These are phyloP conservation scores for Ophioninae sp. DNA, from an alignment of 2,888 invertebrate genomes.

Conservation along the genomic window DNA sequence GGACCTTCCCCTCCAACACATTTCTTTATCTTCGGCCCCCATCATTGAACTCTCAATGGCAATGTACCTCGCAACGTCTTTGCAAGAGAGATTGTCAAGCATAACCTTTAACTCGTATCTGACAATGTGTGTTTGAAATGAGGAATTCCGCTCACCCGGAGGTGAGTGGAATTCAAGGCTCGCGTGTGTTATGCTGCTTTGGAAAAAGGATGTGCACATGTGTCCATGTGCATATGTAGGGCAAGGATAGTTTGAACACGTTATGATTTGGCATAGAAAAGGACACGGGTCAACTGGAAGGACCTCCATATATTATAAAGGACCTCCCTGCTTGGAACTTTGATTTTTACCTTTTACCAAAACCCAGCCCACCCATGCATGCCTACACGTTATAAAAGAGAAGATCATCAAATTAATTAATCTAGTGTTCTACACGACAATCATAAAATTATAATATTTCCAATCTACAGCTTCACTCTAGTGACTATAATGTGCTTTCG, in stretches of 20 bases:
- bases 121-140: conserved; percentile 61
- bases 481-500: not conserved
- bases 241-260: no score
- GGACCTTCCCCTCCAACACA: not conserved
- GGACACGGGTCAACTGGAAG: no score
- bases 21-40: conserved; percentile 24
- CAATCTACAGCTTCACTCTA: no score
- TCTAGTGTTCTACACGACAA: no score
- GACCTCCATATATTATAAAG: no score
- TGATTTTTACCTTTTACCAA: no score
- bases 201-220: conserved; percentile 2
- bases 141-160: conserved; percentile 63
- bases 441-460: no score
- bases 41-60: conserved; percentile 42
- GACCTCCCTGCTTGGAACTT: no score
- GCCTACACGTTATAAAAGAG: no score
- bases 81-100: conserved; percentile 59
- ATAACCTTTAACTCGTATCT: conserved; percentile 63
- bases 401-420: no score
- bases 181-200: conserved; percentile 37
- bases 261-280: no score
- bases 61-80: conserved; percentile 35
- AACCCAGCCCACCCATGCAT: no score
- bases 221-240: not conserved
- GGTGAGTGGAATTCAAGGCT: conserved; percentile 61